Percentiles rank a stretch among this genome's conserved stretches.
Conservation (phyloP, 2,888 invertebrate genomes). For the Dugesia japonica region DNA sequence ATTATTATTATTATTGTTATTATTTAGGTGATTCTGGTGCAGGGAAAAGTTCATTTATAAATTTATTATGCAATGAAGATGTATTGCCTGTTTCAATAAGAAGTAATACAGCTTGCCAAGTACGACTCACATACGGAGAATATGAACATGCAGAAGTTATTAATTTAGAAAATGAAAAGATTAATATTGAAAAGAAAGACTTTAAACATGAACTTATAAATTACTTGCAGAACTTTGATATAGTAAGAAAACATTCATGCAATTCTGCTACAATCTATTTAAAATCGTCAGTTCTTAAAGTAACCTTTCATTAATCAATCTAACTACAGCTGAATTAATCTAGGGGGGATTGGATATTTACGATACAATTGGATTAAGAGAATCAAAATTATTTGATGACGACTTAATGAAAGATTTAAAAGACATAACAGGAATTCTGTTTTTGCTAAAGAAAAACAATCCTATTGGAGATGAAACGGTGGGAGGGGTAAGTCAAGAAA, state of each 20-base stretch:
- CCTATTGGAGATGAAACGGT: neutral
- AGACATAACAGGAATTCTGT: neutral
- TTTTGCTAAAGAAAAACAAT: neutral
- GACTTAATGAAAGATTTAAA: neutral
- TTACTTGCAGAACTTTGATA: neutral
- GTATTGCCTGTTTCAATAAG: neutral
- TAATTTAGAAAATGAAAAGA: neutral
- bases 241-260: neutral
- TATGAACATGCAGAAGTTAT: neutral
- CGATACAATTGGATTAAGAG: neutral
- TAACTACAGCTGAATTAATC: neutral
- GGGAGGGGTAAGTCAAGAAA: neutral
- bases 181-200: neutral
- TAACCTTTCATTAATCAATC: neutral
- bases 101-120: neutral
- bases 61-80: neutral
- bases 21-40: neutral
- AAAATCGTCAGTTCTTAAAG: neutral
- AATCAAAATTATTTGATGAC: neutral
- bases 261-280: neutral
- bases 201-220: neutral
- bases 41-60: constrained; percentile 3
- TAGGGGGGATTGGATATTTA: neutral
- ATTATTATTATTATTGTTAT: too few species aligned
- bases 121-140: neutral